Evolutionary conservation across 1,140 invertebrate genomes (phyloP), one percentile per base, ranked within the genome.

Genomic region (Calephelis virginiensis): DNA sequence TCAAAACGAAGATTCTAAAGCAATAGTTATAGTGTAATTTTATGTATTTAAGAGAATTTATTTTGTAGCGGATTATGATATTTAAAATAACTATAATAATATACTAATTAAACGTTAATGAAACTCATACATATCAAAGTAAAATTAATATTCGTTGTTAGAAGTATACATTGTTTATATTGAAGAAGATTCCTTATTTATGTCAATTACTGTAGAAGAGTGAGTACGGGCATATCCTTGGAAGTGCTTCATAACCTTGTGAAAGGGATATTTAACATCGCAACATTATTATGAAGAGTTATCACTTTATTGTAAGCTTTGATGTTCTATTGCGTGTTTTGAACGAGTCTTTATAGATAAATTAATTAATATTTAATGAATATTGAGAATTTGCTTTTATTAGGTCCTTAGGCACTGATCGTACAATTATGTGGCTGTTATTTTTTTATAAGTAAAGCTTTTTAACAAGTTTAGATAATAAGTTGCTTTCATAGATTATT

Each of bases 121-220:
- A 66, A 85, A 88, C 82, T 74, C 76, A 85, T 82, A 87, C 85
- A 90, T 90, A 90, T 90, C 87, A 86, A 78, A 69, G 71, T 82
- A 78, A 83, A 75, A 72, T 77, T 81, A 56, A 79, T 82, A 78
- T 74, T 76, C 64, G 68, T 78, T 76, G 75, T 81, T 83, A 86
- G 83, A 83, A 71, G 73, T 74, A 77, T 81, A 76, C 67, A 78
- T 77, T 78, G 77, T 81, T 83, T 88, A 87, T 81, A 85, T 83
- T 73, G 72, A 83, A 77, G 71, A 64, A 81, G 86, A 89, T 86
- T 88, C 85, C 88, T 90, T 90, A 90, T 90, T 90, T 90, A 85
- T 80, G 86, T 90, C 88, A 90, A 90, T 90, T 90, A 90, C 82
- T 62, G 81, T 86, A 87, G 81, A 56, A 73, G 65, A 76, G 72